phyloP scores from a whole-genome alignment of 2,797 vertebrate genomes.

The Ctenosaura bakeri region DNA sequence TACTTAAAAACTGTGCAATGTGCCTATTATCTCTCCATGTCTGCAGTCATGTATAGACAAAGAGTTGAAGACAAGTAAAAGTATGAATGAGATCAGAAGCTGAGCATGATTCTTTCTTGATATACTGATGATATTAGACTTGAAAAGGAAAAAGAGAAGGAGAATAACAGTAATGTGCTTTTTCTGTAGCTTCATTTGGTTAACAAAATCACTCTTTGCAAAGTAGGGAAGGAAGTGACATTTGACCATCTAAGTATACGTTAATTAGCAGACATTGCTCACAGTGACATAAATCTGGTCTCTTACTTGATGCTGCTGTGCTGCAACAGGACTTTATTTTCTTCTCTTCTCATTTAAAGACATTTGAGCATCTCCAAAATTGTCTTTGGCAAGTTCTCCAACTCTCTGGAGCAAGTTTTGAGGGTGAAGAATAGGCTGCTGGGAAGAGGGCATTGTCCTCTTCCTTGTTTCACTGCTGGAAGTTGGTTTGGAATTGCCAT shows the following conservation, averaged over 20 bases:
- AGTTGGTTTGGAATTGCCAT: no score
- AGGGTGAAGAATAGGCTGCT: no score
- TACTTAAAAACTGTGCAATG: constrained; percentile 9
- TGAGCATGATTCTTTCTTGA: constrained; percentile 1
- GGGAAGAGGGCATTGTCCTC: no score
- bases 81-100: not conserved
- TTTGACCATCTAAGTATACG: not conserved
- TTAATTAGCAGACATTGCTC: not conserved
- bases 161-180: not conserved
- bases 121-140: not conserved
- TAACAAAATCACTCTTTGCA: not conserved
- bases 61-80: not conserved
- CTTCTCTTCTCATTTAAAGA: not conserved
- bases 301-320: not conserved
- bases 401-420: not conserved
- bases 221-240: not conserved
- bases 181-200: not conserved
- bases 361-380: not conserved
- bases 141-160: not conserved
- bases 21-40: constrained; percentile 14
- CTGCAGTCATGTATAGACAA: not conserved
- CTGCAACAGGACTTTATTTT: not conserved
- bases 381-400: not conserved
- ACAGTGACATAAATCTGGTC: not conserved
- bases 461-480: no score